Evolutionary conservation across 2,797 vertebrate genomes (phyloP).

Genomic region (Manis crassicaudata): DNA sequence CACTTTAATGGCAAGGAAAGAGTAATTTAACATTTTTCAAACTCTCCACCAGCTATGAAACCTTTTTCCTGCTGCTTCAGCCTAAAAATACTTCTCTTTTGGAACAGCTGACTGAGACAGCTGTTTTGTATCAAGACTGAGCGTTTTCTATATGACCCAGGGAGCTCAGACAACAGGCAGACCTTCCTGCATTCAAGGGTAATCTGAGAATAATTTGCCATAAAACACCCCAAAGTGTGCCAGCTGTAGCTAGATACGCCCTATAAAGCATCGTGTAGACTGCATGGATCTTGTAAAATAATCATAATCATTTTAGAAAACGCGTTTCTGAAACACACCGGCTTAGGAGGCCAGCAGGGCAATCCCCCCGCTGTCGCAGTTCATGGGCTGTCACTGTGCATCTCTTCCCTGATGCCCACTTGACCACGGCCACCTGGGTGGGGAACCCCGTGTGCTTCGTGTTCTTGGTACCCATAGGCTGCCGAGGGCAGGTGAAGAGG

Average conservation of each 20-base stretch:
- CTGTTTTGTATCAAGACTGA: constrained; percentile 79
- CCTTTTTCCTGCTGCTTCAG: constrained; percentile 72
- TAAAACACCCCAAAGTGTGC: constrained; percentile 74
- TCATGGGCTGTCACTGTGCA: neutral
- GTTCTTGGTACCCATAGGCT: neutral
- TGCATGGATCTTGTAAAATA: constrained; percentile 58
- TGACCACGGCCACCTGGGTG: neutral
- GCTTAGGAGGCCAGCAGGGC: neutral
- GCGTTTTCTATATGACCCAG: constrained; percentile 74
- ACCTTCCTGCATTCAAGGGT: constrained; percentile 73
- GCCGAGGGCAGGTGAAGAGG: neutral
- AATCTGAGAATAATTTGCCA: constrained; percentile 76
- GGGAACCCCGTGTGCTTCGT: accelerated
- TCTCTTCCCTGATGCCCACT: neutral
- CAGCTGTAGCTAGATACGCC: constrained; percentile 67
- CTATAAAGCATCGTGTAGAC: constrained; percentile 62
- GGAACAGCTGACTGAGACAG: constrained; percentile 78
- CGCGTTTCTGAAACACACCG: neutral
- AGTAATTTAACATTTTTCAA: constrained; percentile 60
- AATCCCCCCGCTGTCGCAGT: neutral
- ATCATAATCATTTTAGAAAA: constrained; percentile 66
- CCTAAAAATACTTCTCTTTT: constrained; percentile 40
- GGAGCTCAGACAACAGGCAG: constrained; percentile 70
- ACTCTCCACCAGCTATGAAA: constrained; percentile 70
- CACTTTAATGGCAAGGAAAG: constrained; percentile 64